These are phyloP conservation scores for Phyllotreta cruciferae DNA, from an alignment of 2,888 invertebrate species.

Conservation along the genomic window DNA sequence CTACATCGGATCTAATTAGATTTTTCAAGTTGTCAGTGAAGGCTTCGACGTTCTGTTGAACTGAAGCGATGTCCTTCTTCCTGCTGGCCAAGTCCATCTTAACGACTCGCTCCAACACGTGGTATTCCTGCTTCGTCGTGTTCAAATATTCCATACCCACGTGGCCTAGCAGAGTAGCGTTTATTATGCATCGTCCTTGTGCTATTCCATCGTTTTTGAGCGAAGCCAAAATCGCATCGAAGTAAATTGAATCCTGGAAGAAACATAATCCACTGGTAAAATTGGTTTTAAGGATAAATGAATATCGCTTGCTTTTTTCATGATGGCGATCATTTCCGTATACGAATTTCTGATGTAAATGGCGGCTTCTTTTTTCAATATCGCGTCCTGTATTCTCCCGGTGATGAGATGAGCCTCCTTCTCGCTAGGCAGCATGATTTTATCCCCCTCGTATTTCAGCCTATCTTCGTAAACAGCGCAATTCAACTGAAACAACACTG, in stretches of 20 bases:
- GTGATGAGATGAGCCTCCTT: conserved; percentile 66
- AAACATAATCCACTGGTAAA: not conserved
- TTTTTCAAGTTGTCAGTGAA: conserved; percentile 59
- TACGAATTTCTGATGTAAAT: conserved; percentile 70
- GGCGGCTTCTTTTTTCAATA: conserved; percentile 70
- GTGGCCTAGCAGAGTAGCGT: conserved; percentile 71
- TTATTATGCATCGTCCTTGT: conserved; percentile 70
- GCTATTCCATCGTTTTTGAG: conserved; percentile 66
- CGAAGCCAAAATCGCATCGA: conserved; percentile 67
- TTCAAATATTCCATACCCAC: conserved; percentile 72
- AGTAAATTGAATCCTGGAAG: conserved; percentile 69
- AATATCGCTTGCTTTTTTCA: conserved; percentile 64
- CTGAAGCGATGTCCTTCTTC: conserved; percentile 64
- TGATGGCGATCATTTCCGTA: conserved; percentile 66
- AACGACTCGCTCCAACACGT: conserved; percentile 66
- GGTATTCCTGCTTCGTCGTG: conserved; percentile 68
- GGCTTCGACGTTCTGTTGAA: conserved; percentile 58
- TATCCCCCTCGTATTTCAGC: conserved; percentile 60
- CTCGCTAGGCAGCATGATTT: conserved; percentile 58
- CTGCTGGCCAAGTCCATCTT: conserved; percentile 70
- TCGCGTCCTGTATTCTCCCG: conserved; percentile 68
- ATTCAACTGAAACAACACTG: conserved; percentile 58
- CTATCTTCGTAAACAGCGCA: conserved; percentile 65
- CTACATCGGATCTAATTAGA: conserved; percentile 60
- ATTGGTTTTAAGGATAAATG: too few relatives aligned